Evolutionary conservation across 2,888 invertebrate species (phyloP), one percentile per base, ranked within the genome.

Genomic region (Podotricha telesiphe): DNA sequence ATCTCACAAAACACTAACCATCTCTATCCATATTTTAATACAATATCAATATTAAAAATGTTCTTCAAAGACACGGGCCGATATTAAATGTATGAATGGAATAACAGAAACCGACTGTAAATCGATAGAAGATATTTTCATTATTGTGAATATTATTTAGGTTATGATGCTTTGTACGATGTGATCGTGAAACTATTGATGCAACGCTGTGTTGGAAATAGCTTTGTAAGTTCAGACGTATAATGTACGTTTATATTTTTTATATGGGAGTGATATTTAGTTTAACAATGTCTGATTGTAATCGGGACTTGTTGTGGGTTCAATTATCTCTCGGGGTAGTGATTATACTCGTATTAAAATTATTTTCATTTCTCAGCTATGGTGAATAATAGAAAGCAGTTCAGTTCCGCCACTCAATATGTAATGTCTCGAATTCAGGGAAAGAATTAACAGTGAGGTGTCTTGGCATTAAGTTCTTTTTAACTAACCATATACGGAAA

Each of bases 21-120:
- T 59, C 59, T 59, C 53, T 15, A 65, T 78, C 74, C 74, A 75
- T 77, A 79, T 78, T 79, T 75, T 76, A 77, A 79, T 77, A 72
- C 73, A 76, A 42, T 50, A 69, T 55, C 72, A 56, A 78, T 77
- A 78, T 77, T 78, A 77, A 77, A 76, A 75, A 59, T 22, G 42
- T 42, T 73, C 58, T 70, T 64, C 75, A 63, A 67, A 70, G 70
- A 69, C 67, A 61, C 66, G 59, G 42, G 40, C 65, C 69, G 42
- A 61, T 67, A 67, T 61, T 61, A 59, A 67, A 67, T 51, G 51
- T 64, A 50, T 51, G 51, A 64, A 67, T 17, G 28, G 45, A 45
- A 59, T 59, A 28, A 59, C 45, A 45, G 59, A 45, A 59, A 45
- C n/a, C 45, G 17, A 59, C 59, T 59, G 22, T 7, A 7, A 59